Percentiles rank a stretch among this genome's conserved stretches.
These are phyloP conservation scores for Arvicanthis niloticus DNA, from an alignment of 2,113 vertebrate species.

Conservation along the genomic window DNA sequence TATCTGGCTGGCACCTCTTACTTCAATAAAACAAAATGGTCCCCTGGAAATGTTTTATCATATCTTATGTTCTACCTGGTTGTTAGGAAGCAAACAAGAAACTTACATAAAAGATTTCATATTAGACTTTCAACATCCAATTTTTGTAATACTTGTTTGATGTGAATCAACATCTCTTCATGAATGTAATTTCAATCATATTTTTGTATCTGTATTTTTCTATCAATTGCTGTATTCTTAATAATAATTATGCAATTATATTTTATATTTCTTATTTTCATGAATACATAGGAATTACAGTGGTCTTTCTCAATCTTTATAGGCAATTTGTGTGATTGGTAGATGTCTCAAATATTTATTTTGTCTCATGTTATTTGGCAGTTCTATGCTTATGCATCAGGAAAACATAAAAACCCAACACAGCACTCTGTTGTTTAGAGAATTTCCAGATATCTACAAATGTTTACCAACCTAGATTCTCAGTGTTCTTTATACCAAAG, in stretches of 20 bases:
- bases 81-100: neutral
- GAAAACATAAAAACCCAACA: neutral
- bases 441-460: neutral
- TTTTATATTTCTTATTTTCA: neutral
- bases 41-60: neutral
- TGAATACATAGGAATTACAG: neutral
- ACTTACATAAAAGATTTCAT: neutral
- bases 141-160: neutral
- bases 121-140: neutral
- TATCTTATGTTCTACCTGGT: neutral
- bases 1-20: neutral
- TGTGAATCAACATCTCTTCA: neutral
- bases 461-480: neutral
- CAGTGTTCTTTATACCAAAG: neutral
- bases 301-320: neutral
- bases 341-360: neutral
- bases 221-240: neutral
- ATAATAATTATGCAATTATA: neutral
- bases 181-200: neutral
- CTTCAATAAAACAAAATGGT: neutral
- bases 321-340: neutral
- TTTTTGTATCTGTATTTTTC: neutral
- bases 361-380: neutral
- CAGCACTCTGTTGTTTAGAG: neutral
- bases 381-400: neutral